Conservation (phyloP, 2,888 invertebrate genomes). For the Thecocarcelia acutangulata region DNA sequence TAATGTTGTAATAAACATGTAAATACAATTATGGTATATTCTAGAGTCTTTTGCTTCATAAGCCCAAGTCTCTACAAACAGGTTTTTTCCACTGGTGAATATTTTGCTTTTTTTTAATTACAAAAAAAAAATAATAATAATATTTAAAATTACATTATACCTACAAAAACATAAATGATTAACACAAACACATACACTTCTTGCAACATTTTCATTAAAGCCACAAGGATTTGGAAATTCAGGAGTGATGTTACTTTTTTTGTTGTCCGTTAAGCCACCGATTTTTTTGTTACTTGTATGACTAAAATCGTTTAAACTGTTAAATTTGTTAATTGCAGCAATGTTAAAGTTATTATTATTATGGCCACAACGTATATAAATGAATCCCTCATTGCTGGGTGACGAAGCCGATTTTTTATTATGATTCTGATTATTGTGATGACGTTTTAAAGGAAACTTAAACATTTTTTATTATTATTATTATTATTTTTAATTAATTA, state of each 20-base stretch:
- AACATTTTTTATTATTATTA: conserved; percentile 47
- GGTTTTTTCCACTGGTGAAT: too few species aligned
- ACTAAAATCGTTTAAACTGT: conserved; percentile 24
- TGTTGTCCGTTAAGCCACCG: neutral
- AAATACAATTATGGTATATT: too few species aligned
- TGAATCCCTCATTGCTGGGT: conserved; percentile 74
- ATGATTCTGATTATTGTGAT: conserved; percentile 66
- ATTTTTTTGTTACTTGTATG: conserved; percentile 22
- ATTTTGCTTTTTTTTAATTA: too few species aligned
- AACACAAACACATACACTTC: conserved; percentile 61
- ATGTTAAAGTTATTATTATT: conserved; percentile 11
- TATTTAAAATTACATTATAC: neutral
- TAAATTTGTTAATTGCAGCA: conserved; percentile 38
- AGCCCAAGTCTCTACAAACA: too few species aligned
- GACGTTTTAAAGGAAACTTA: conserved; percentile 71
- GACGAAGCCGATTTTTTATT: conserved; percentile 70
- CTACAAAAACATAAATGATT: conserved; percentile 3
- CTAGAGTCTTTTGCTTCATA: too few species aligned
- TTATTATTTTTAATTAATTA: conserved; percentile 9
- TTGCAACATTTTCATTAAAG: conserved; percentile 61
- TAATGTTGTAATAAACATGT: too few species aligned
- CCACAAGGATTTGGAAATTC: conserved; percentile 25
- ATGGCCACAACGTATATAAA: conserved; percentile 71
- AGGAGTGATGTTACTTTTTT: conserved; percentile 33
- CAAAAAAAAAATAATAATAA: neutral